A percentile compares a stretch with the other conserved stretches of the same genome.
Evolutionary conservation across 2,797 vertebrate genomes (phyloP).

Genomic region (Cossypha polioptera): DNA sequence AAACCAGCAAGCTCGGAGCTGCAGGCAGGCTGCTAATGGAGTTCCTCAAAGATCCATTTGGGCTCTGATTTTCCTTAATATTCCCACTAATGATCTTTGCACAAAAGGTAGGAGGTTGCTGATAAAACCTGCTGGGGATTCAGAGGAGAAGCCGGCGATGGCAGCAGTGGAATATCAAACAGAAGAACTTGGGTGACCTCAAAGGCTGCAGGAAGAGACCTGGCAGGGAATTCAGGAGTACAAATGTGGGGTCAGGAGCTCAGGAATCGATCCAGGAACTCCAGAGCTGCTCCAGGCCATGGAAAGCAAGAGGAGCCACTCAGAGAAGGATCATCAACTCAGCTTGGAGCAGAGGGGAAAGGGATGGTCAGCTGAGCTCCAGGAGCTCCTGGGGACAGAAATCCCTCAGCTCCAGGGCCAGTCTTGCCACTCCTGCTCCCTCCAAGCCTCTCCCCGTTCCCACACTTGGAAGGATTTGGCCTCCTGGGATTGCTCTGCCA

Average conservation of each 20-base stretch:
- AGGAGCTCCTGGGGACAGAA: not conserved
- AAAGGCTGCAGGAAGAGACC: constrained; percentile 15
- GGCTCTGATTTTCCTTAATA: constrained; percentile 54
- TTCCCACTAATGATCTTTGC: constrained; percentile 59
- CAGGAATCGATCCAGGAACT: constrained; percentile 9
- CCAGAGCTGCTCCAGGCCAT: not conserved
- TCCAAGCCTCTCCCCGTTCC: not conserved
- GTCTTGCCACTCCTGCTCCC: not conserved
- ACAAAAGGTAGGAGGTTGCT: constrained; percentile 39
- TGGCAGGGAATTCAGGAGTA: constrained; percentile 29
- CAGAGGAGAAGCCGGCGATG: not conserved
- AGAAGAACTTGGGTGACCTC: not conserved
- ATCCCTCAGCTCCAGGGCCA: not conserved
- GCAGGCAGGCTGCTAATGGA: constrained; percentile 56
- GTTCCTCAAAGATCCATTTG: constrained; percentile 55
- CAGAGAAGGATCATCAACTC: not conserved
- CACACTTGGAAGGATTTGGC: not conserved
- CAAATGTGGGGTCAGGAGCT: constrained; percentile 12
- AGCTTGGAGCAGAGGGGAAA: not conserved
- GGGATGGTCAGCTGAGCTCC: not conserved
- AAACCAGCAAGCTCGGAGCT: constrained; percentile 39
- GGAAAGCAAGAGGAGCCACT: not conserved
- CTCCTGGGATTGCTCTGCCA: not conserved
- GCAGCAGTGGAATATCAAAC: constrained; percentile 41
- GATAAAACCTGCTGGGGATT: constrained; percentile 32